These are phyloP conservation scores for Boloria euphrosyne DNA, from an alignment of 2,888 invertebrate genomes.

Conservation along the genomic window DNA sequence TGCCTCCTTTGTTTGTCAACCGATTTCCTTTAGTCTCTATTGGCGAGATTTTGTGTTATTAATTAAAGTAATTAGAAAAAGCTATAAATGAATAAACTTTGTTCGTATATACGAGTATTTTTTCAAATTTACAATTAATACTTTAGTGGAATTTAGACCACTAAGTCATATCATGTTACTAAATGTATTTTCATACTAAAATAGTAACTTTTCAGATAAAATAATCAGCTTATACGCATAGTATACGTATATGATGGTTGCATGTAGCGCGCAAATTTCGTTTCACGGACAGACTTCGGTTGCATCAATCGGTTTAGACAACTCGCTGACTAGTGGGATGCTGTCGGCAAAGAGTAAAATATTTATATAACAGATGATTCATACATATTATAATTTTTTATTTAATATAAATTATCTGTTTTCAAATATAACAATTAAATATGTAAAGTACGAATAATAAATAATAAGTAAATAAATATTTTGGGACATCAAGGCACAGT, in stretches of 20 bases:
- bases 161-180: neutral
- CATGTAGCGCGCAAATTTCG: conserved; percentile 50
- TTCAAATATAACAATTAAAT: too few relatives aligned
- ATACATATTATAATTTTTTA: conserved; percentile 19
- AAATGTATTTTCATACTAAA: neutral
- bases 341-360: conserved; percentile 50
- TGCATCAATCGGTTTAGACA: conserved; percentile 69
- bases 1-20: too few relatives aligned
- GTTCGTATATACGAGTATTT: too few relatives aligned
- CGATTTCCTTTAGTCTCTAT: too few relatives aligned
- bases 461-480: too few relatives aligned
- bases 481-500: too few relatives aligned
- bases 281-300: conserved; percentile 56
- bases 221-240: conserved; percentile 3
- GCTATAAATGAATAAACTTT: too few relatives aligned
- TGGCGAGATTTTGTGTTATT: too few relatives aligned
- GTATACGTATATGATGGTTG: conserved; percentile 20
- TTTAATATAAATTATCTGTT: neutral
- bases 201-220: neutral
- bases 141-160: too few relatives aligned
- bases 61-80: too few relatives aligned
- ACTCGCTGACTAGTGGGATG: conserved; percentile 57
- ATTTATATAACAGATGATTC: conserved; percentile 23
- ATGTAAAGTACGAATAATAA: too few relatives aligned
- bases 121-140: too few relatives aligned